Conservation (phyloP, 2,113 vertebrate genomes). For the Pogonocichla stellata region DNA sequence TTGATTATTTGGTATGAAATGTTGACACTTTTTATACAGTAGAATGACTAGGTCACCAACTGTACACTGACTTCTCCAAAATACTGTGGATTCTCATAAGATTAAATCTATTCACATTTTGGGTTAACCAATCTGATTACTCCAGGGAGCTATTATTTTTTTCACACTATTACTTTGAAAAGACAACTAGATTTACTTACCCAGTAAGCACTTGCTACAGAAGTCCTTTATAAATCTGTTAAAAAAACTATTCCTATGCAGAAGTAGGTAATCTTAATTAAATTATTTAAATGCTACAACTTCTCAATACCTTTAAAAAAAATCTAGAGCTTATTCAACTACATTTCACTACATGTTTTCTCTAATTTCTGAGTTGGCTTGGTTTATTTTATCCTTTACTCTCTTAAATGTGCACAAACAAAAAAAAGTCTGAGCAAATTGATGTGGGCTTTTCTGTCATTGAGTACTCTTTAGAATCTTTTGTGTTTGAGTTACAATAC, state of each 20-base stretch:
- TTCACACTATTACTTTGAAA: background rate
- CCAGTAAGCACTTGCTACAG: background rate
- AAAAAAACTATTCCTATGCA: fast-evolving
- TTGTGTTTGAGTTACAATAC: background rate
- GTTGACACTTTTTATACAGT: background rate
- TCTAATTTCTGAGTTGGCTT: background rate
- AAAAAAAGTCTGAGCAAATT: background rate
- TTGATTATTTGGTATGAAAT: background rate
- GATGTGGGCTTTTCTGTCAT: background rate
- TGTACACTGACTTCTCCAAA: background rate
- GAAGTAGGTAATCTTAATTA: background rate
- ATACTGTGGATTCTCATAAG: background rate
- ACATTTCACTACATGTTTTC: background rate
- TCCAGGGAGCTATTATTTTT: background rate
- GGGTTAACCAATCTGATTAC: background rate
- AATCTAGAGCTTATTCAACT: background rate
- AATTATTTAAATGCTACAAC: background rate
- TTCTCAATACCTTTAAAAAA: background rate
- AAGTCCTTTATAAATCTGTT: background rate
- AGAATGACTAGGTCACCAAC: background rate
- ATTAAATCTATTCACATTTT: background rate
- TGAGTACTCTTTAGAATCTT: background rate
- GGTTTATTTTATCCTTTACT: background rate
- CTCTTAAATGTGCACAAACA: background rate
- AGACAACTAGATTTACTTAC: background rate